Conservation (phyloP, 1,140 invertebrate species). For the Anagrus nilaparvatae region DNA sequence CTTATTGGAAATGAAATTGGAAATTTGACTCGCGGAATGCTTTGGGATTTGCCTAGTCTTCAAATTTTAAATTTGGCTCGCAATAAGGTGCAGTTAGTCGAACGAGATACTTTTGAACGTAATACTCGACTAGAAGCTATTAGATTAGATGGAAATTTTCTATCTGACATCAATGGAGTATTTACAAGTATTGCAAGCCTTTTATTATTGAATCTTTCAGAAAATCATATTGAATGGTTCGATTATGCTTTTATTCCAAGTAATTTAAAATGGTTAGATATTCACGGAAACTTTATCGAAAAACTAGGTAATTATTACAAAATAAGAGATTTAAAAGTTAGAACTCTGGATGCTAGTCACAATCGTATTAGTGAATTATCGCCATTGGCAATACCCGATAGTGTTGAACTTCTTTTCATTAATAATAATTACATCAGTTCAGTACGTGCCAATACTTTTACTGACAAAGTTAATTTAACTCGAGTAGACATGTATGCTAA, state of each 20-base stretch:
- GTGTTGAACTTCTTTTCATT: constrained; percentile 76
- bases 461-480: constrained; percentile 71
- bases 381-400: constrained; percentile 75
- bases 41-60: constrained; percentile 69
- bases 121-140: constrained; percentile 74
- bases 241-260: constrained; percentile 81
- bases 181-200: constrained; percentile 71
- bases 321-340: constrained; percentile 55
- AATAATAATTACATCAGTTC: constrained; percentile 79
- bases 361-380: constrained; percentile 73
- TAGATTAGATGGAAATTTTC: constrained; percentile 73
- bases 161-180: constrained; percentile 77
- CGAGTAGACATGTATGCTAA: constrained; percentile 85
- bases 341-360: constrained; percentile 77
- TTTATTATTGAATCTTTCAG: constrained; percentile 79
- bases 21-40: constrained; percentile 74
- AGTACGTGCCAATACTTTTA: constrained; percentile 74
- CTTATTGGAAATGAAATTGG: constrained; percentile 79
- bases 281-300: constrained; percentile 80
- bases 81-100: constrained; percentile 77
- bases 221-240: constrained; percentile 84
- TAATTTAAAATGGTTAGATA: constrained; percentile 82
- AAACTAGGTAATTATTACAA: constrained; percentile 77
- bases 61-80: constrained; percentile 79
- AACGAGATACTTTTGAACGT: constrained; percentile 68